A percentile compares a stretch with the other conserved stretches of the same genome.
Conservation (phyloP, 2,113 vertebrate species). For the Formicarius rufipectus region DNA sequence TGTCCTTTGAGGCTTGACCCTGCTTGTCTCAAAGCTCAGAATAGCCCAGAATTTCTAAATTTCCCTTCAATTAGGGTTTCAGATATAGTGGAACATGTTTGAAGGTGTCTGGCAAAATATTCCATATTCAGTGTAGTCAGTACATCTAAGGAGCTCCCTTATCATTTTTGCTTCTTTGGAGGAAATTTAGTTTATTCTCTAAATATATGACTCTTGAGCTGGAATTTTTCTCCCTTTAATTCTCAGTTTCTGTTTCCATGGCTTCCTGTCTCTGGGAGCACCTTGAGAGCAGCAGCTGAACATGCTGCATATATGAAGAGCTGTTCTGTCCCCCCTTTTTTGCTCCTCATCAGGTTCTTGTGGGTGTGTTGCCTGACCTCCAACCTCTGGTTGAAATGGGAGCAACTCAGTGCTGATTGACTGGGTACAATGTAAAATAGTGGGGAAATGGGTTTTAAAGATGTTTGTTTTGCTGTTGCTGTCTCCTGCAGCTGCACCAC, state of each 20-base stretch:
- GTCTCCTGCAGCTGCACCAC: background rate
- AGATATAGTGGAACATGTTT: background rate
- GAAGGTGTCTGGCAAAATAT: background rate
- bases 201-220: background rate
- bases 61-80: background rate
- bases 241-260: background rate
- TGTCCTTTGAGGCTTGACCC: background rate
- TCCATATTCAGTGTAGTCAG: background rate
- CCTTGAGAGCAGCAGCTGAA: background rate
- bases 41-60: background rate
- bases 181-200: background rate
- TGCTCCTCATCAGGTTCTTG: background rate
- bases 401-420: background rate
- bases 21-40: background rate
- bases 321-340: background rate
- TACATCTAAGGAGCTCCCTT: background rate
- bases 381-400: background rate
- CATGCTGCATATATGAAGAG: background rate
- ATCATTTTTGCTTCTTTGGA: background rate
- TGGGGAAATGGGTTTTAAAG: background rate
- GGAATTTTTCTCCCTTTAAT: background rate
- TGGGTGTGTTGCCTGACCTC: background rate
- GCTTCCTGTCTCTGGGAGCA: background rate
- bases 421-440: rapidly evolving
- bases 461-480: background rate